These are phyloP conservation scores for Eidolon dupreanum DNA, from an alignment of 2,797 vertebrate species.

Conservation along the genomic window DNA sequence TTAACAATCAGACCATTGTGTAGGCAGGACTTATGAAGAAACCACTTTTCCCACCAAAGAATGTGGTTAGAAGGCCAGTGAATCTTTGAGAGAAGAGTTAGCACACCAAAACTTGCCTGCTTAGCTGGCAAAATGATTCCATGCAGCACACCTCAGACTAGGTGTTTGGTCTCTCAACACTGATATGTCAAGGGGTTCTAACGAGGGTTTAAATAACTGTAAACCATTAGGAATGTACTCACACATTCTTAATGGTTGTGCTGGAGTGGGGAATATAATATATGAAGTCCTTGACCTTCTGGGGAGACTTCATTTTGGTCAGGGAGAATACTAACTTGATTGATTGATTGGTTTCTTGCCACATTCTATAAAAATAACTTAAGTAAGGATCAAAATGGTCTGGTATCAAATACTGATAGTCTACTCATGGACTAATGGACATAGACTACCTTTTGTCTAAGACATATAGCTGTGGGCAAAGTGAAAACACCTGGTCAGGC, in stretches of 20 bases:
- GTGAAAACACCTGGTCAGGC: not conserved
- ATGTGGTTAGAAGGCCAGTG: not conserved
- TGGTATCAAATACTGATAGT: not conserved
- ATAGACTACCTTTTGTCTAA: not conserved
- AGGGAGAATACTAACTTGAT: not conserved
- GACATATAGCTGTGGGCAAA: not conserved
- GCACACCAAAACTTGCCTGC: not conserved
- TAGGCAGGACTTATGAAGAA: not conserved
- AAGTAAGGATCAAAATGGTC: not conserved
- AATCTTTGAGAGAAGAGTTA: not conserved
- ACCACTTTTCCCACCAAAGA: not conserved
- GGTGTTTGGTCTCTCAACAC: not conserved
- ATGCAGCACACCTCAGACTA: not conserved
- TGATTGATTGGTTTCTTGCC: not conserved
- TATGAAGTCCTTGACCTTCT: not conserved
- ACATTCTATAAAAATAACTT: not conserved
- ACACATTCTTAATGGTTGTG: not conserved
- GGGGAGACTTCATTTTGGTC: not conserved
- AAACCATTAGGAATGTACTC: not conserved
- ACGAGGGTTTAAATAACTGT: not conserved
- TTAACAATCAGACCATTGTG: not conserved
- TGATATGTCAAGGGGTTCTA: not conserved
- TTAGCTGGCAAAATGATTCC: not conserved
- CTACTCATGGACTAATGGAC: not conserved
- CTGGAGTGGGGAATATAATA: not conserved